Evolutionary conservation across 2,113 vertebrate species (phyloP), one percentile per base, ranked within the genome.

Genomic region (Mormyrus iriodes): DNA sequence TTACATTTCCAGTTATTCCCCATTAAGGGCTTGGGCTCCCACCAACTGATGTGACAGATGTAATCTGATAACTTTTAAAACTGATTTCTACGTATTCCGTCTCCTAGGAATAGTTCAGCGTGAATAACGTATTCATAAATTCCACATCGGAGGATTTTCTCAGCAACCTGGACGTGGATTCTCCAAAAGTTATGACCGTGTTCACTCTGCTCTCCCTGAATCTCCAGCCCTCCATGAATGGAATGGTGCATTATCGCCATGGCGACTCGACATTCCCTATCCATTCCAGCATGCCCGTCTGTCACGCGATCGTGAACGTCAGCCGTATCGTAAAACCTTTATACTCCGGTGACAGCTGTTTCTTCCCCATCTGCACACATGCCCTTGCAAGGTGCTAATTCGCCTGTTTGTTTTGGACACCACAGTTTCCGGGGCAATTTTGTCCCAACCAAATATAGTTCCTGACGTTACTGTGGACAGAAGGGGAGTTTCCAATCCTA

Each of bases 171-270:
- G 42, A 44, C 82, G 48, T n/a, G 8, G n/a, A 84, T 84, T 84
- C 82, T 4, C 82, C 35, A n/a, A 84, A 84, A 12, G 24, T n/a
- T 44, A 10, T 84, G 4, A 24, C 17, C 19, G 76, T 82, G 76
- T 44, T 9, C 76, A 21, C 9, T 42, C 2, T 44, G 76, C 19
- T 84, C 21, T 9, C 24, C 21, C 24, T 24, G 19, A 84, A 44
- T n/a, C 10, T 4, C 44, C 44, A 24, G 42, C 82, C 82, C 82
- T 84, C 39, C 19, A 3, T 4, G 46, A 86, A 73, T 73, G 27
- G 17, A 89, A 73, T 1, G 19, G 21, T 85, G 82, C 82, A 48
- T 35, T 89, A 65, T 86, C 84, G 8, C 83, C 84, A 89, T 55
- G 27, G 31, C 58, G 53, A 86, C 89, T 51, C 83, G 7, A 42